Evolutionary conservation across 53 echinoderm and acorn worm genomes (phyloP).

Genomic region (Paelopatides confundens): DNA sequence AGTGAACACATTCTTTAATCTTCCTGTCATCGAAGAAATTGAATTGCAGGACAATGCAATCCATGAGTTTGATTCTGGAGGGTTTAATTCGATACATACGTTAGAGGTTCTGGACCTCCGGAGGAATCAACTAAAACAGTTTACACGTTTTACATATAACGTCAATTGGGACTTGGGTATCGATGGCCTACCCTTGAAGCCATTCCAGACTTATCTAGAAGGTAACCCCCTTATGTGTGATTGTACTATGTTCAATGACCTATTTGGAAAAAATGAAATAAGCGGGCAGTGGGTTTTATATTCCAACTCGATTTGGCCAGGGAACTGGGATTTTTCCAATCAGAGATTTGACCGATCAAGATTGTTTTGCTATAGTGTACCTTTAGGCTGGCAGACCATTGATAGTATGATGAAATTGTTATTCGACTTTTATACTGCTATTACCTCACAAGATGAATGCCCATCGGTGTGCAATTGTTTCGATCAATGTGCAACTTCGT

Average conservation of each 20-base stretch:
- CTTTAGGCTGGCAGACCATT: neutral
- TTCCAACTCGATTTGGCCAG: slow-evolving; percentile 6
- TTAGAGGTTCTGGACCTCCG: neutral
- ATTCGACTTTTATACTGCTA: neutral
- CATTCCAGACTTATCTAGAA: neutral
- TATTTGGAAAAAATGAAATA: neutral
- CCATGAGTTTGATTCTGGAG: neutral
- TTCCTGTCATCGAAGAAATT: neutral
- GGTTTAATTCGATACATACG: neutral
- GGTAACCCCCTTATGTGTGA: slow-evolving; percentile 6
- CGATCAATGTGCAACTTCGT: neutral
- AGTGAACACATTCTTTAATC: neutral
- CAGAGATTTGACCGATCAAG: neutral
- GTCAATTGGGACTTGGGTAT: slow-evolving; percentile 13
- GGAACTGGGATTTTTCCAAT: neutral
- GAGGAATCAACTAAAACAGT: neutral
- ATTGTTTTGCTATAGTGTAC: neutral
- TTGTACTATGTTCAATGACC: slow-evolving; percentile 15
- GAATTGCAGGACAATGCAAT: neutral
- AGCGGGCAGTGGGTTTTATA: neutral
- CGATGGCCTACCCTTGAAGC: neutral
- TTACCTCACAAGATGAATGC: neutral
- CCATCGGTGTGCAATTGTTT: neutral
- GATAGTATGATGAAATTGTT: neutral
- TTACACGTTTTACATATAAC: neutral